These are phyloP conservation scores for Metaphire vulgaris DNA, from an alignment of 1,140 invertebrate species.

Conservation along the genomic window DNA sequence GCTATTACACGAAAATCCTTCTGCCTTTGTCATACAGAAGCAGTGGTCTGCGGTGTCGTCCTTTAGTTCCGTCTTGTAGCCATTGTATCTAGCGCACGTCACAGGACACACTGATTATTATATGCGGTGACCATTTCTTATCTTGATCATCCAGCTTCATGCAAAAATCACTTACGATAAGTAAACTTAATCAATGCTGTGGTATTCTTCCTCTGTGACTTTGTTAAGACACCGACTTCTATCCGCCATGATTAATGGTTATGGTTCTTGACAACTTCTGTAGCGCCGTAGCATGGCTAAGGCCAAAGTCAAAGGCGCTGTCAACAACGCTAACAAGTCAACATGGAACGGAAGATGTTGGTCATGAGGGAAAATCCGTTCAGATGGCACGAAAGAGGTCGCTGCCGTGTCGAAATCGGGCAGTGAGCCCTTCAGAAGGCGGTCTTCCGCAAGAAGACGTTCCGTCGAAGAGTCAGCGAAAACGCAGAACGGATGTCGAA, in stretches of 20 bases:
- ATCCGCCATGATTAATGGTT: background rate
- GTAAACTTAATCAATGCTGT: constrained; percentile 1
- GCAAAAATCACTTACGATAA: background rate
- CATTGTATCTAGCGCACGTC: constrained; percentile 3
- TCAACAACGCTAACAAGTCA: no score
- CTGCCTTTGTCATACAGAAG: background rate
- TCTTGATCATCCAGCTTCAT: constrained; percentile 7
- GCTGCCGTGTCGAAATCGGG: no score
- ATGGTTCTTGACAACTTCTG: no score
- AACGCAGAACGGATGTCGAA: no score
- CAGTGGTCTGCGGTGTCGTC: background rate
- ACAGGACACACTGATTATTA: background rate
- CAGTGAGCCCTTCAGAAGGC: no score
- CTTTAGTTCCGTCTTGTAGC: background rate
- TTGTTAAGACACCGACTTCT: background rate
- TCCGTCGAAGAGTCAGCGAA: no score
- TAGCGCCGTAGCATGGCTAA: no score
- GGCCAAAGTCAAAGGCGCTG: no score
- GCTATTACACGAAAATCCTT: background rate
- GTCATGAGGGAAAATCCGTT: no score
- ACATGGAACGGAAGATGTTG: no score
- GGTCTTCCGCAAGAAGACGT: no score
- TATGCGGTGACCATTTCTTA: background rate
- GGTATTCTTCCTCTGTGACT: background rate
- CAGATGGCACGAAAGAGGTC: no score